Evolutionary conservation across 1,140 invertebrate species (phyloP).

Genomic region (Sitobion miscanthi): DNA sequence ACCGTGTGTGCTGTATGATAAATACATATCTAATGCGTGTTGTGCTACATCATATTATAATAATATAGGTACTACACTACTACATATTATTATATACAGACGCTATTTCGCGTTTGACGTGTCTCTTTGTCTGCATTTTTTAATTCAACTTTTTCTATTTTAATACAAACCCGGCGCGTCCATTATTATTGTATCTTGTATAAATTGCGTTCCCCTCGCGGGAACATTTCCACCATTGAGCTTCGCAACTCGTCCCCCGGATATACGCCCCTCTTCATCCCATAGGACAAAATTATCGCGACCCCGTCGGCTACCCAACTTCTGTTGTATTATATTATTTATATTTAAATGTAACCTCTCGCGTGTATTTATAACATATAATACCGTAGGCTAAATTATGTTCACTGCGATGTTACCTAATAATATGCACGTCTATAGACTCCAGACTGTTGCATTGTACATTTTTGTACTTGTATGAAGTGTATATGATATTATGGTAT

Average conservation of each 20-base stretch:
- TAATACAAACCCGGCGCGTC: not conserved
- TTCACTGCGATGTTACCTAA: not conserved
- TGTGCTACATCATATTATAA: not conserved
- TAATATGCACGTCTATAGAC: not conserved
- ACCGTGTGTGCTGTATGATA: too few relatives aligned
- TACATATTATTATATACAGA: not conserved
- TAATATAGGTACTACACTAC: not conserved
- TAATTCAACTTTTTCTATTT: not conserved
- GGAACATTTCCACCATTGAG: slow-evolving; percentile 38
- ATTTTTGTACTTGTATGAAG: not conserved
- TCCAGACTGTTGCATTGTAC: not conserved
- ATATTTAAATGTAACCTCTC: not conserved
- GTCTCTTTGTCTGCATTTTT: not conserved
- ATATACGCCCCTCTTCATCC: slow-evolving; percentile 35
- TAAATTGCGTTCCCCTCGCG: slow-evolving; percentile 2
- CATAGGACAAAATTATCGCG: slow-evolving; percentile 9
- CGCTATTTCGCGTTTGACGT: not conserved
- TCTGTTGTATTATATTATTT: not conserved
- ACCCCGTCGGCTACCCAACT: slow-evolving; percentile 26
- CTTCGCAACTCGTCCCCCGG: not conserved
- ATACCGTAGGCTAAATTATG: not conserved
- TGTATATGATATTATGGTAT: not conserved
- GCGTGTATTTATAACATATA: not conserved
- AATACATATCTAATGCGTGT: not conserved
- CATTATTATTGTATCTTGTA: not conserved